A percentile compares a stretch with the other conserved stretches of the same genome.
Evolutionary conservation across 2,113 vertebrate genomes (phyloP).

Genomic region (Loxodonta africana): DNA sequence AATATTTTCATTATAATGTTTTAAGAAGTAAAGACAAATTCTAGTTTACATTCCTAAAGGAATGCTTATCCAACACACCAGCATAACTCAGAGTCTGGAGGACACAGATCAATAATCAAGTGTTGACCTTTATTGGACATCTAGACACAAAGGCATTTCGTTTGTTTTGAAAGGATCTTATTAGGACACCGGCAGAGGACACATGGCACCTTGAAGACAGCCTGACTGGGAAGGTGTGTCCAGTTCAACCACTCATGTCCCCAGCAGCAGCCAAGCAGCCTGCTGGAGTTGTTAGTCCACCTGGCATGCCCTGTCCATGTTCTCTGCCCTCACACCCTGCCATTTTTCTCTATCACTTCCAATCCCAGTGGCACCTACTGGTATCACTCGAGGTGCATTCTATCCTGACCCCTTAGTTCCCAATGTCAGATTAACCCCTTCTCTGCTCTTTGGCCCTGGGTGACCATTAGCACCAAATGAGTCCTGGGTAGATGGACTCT

Average conservation of each 20-base stretch:
- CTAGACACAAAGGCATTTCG: not conserved
- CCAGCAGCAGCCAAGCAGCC: not conserved
- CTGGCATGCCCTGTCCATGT: not conserved
- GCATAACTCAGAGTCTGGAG: not conserved
- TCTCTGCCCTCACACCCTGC: not conserved
- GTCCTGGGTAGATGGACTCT: not conserved
- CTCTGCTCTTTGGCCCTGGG: not conserved
- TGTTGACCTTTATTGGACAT: not conserved
- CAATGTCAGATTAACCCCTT: not conserved
- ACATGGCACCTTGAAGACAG: not conserved
- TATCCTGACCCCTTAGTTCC: not conserved
- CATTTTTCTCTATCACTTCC: not conserved
- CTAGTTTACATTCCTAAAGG: not conserved
- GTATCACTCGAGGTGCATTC: not conserved
- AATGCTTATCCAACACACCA: not conserved
- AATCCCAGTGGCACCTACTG: not conserved
- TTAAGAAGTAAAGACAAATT: constrained; percentile 32
- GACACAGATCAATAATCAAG: constrained; percentile 11
- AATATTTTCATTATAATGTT: constrained; percentile 2
- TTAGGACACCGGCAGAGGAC: not conserved
- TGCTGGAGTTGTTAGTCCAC: not conserved
- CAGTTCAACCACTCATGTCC: not conserved
- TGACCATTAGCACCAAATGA: not conserved
- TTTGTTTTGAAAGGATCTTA: constrained; percentile 38
- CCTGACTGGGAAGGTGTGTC: not conserved